Base-by-base conservation (phyloP, 2,888 invertebrate species). In the Mactromeris polynyma region DNA sequence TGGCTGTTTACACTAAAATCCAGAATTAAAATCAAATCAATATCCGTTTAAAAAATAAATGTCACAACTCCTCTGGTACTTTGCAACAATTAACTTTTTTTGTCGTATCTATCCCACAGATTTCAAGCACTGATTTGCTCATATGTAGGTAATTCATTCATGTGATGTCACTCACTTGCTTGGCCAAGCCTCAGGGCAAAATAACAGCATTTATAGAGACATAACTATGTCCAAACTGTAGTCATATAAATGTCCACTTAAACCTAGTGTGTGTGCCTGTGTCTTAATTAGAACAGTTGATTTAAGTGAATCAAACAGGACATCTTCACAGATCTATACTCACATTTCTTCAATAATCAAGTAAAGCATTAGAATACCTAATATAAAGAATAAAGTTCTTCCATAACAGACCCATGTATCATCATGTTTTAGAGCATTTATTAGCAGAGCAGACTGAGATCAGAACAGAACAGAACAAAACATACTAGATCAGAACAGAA, bases 201-300 rank as follows among this genome's bases (percentile, higher is more conserved):
- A 82, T 85, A 82, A 81, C 73, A 54, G 69, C 64, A 64, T 81
- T 85, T 88, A 88, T 88, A 82, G 88, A 81, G 81, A 88, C 88
- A 85, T 88, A 85, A 88, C 85, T 88, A 88, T 88, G 88, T 88
- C 88, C 78, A 82, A 86, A n/a, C 46, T 42, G 9, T 26, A 19
- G 69, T 82, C 82, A 40, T 69, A 82, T 82, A 69, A 69, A 69
- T 69, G 82, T 82, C 82, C 82, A 82, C 58, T 82, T 38, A 82
- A 69, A 38, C 14, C 36, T 69, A n/a, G 58, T 40, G 40, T 69
- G 21, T 19, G 3, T 81, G 33, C 19, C 17, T 69, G 58, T 42
- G 58, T 82, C 82, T 82, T 42, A 54, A 82, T 82, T 69, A 82
- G 36, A 54, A 58, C 54, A 46, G 46, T 33, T 33, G 51, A 54